A percentile compares a stretch with the other conserved stretches of the same genome.
These are phyloP conservation scores for Perca schrenkii DNA, from an alignment of 2,113 vertebrate genomes.

Conservation along the genomic window DNA sequence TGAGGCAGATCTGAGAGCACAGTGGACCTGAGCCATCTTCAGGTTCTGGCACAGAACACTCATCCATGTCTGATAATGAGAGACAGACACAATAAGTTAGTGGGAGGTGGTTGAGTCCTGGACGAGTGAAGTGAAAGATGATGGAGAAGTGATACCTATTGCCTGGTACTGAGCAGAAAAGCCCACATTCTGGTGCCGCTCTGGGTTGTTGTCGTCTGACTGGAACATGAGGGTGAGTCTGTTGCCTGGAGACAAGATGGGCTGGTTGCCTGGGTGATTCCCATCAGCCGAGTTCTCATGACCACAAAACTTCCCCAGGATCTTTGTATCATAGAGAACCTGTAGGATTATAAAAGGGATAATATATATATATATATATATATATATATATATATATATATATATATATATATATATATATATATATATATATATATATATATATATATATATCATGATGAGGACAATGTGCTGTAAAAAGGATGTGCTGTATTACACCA, in stretches of 20 bases:
- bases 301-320: conserved; percentile 91
- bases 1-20: conserved; percentile 94
- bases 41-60: conserved; percentile 70
- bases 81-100: neutral
- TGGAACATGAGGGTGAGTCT: conserved; percentile 87
- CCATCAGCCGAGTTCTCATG: conserved; percentile 81
- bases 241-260: conserved; percentile 87
- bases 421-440: neutral
- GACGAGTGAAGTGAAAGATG: neutral
- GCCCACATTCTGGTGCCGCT: conserved; percentile 82
- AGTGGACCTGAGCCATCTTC: conserved; percentile 64
- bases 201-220: conserved; percentile 89
- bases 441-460: neutral
- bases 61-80: conserved; percentile 77
- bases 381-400: neutral
- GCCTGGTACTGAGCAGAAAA: conserved; percentile 92
- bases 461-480: neutral
- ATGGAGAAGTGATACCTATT: conserved; percentile 79
- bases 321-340: conserved; percentile 87
- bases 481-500: neutral
- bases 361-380: neutral
- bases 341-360: conserved; percentile 53
- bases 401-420: neutral
- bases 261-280: conserved; percentile 83
- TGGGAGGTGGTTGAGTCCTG: neutral